These are phyloP conservation scores for Oxyruncus cristatus DNA, from an alignment of 2,113 vertebrate species.

Conservation along the genomic window DNA sequence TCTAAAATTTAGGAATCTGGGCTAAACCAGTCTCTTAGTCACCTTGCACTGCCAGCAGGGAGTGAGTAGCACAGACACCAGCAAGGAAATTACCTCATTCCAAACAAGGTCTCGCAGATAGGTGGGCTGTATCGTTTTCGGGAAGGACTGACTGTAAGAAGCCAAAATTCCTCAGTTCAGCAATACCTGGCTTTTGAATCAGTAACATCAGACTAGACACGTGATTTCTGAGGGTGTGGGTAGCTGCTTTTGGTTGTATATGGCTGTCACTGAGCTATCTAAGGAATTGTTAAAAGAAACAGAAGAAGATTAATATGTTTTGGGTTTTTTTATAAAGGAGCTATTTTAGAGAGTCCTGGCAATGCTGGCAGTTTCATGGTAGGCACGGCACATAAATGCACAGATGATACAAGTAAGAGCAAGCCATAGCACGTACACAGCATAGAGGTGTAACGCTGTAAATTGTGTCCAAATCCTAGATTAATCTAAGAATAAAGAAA, in stretches of 20 bases:
- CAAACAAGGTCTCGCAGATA: background rate
- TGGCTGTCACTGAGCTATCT: background rate
- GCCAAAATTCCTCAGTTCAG: background rate
- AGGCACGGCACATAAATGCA: rapidly evolving
- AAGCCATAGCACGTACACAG: background rate
- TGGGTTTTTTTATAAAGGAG: background rate
- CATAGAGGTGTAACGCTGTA: background rate
- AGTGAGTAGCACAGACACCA: background rate
- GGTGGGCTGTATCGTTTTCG: background rate
- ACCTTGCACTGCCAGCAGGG: background rate
- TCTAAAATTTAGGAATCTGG: slow-evolving; percentile 18
- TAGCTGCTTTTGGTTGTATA: background rate
- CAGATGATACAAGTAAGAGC: background rate
- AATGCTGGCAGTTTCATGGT: background rate
- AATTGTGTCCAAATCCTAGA: background rate
- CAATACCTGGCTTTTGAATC: background rate
- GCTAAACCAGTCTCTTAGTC: background rate
- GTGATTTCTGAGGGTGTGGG: background rate
- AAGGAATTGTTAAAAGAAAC: background rate
- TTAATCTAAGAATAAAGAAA: slow-evolving; percentile 20
- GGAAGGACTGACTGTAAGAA: background rate
- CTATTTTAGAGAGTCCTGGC: background rate
- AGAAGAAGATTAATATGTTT: background rate
- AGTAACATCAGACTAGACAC: background rate
- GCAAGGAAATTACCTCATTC: slow-evolving; percentile 3